Percentiles rank a stretch among this genome's conserved stretches.
These are phyloP conservation scores for Synergus itoensis DNA, from an alignment of 2,888 invertebrate species.

Conservation along the genomic window DNA sequence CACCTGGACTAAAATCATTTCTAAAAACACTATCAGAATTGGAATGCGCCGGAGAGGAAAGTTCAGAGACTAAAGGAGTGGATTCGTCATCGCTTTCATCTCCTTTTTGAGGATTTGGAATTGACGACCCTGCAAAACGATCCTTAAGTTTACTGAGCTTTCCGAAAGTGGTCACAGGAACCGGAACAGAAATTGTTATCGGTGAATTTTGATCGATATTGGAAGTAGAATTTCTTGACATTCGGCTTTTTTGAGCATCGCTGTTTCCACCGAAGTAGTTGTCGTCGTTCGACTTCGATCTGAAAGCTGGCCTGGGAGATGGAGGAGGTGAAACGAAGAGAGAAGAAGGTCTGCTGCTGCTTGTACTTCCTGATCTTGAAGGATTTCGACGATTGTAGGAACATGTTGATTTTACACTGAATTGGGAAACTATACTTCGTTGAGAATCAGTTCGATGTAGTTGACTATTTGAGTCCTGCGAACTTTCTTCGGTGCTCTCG, in stretches of 20 bases:
- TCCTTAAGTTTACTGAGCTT: conserved; percentile 68
- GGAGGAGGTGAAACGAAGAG: conserved; percentile 70
- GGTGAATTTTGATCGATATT: background rate
- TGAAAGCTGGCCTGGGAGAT: conserved; percentile 69
- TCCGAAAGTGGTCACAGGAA: conserved; percentile 61
- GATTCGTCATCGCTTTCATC: conserved; percentile 83
- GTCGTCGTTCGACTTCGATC: conserved; percentile 72
- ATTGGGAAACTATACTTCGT: conserved; percentile 69
- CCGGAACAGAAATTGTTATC: conserved; percentile 59
- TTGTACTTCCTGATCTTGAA: conserved; percentile 1
- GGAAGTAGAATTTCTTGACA: conserved; percentile 7
- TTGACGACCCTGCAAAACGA: conserved; percentile 56
- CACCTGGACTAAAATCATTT: conserved; percentile 61
- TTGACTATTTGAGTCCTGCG: conserved; percentile 70
- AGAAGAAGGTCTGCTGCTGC: conserved; percentile 63
- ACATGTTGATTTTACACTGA: conserved; percentile 65
- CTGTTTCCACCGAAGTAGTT: conserved; percentile 45
- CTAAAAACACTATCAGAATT: conserved; percentile 68
- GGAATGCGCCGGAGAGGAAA: conserved; percentile 74
- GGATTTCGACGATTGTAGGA: conserved; percentile 56
- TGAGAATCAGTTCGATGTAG: conserved; percentile 71
- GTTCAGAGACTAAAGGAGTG: conserved; percentile 82
- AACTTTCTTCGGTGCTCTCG: conserved; percentile 77
- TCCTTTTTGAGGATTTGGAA: conserved; percentile 43
- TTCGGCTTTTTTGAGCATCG: conserved; percentile 35